Conservation (phyloP, 2,888 invertebrate genomes). For the Busseola fusca region DNA sequence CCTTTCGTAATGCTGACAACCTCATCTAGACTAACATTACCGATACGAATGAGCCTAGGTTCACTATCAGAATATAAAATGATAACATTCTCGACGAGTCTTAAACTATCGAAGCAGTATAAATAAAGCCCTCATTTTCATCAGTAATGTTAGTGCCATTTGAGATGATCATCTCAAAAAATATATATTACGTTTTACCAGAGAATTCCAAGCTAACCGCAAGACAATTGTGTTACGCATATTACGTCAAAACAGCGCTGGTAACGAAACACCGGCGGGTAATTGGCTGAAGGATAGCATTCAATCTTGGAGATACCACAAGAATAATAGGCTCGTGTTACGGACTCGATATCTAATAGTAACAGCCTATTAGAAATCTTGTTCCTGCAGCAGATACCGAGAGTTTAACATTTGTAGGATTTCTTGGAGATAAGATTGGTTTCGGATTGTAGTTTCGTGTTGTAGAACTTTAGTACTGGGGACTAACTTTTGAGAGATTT, state of each 20-base stretch:
- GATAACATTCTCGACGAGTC: conserved; percentile 7
- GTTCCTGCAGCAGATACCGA: conserved; percentile 40
- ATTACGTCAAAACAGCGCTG: conserved; percentile 63
- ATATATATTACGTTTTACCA: conserved; percentile 53
- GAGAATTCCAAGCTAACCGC: conserved; percentile 57
- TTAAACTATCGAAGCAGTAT: conserved; percentile 35
- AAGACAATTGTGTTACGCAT: conserved; percentile 62
- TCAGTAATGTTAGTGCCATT: conserved; percentile 44
- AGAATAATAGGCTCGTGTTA: conserved; percentile 64
- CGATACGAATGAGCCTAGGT: neutral
- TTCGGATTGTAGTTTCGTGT: neutral
- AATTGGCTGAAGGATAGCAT: conserved; percentile 66
- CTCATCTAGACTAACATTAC: neutral
- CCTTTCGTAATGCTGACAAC: neutral
- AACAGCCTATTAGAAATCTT: conserved; percentile 59
- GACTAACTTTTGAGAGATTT: neutral
- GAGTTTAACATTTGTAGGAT: conserved; percentile 33
- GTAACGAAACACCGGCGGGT: conserved; percentile 63
- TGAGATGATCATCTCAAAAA: conserved; percentile 51
- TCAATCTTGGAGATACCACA: conserved; percentile 67
- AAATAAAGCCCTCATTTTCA: conserved; percentile 42
- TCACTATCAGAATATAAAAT: neutral
- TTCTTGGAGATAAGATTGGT: conserved; percentile 33
- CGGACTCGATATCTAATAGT: conserved; percentile 62
- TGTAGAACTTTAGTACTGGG: neutral